Percentiles rank a stretch among this genome's conserved stretches.
Evolutionary conservation across 1,140 invertebrate species (phyloP).

Genomic region (Panagrolaimus sp.): DNA sequence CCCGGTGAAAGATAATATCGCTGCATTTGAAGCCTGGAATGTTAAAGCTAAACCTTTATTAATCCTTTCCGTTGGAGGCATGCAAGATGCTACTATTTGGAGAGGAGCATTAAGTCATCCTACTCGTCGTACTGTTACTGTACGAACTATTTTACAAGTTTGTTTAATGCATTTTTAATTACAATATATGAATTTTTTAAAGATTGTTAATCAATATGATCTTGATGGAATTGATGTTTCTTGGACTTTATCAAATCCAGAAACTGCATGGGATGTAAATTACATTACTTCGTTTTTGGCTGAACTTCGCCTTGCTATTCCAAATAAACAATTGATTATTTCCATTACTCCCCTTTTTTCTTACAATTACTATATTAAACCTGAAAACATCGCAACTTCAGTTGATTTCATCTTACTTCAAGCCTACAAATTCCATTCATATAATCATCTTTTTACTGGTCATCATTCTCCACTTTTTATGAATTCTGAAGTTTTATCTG

Average conservation of each 20-base stretch:
- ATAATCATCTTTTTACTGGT: slow-evolving; percentile 12
- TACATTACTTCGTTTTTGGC: background rate
- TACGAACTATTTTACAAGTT: slow-evolving; percentile 1
- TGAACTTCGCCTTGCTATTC: slow-evolving; percentile 13
- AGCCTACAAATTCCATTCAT: slow-evolving; percentile 18
- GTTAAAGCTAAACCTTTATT: slow-evolving; percentile 18
- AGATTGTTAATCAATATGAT: background rate
- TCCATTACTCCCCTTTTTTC: background rate
- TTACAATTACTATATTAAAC: slow-evolving; percentile 2
- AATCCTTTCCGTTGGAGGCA: slow-evolving; percentile 20
- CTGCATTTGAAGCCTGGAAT: slow-evolving; percentile 12
- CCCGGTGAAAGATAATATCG: background rate
- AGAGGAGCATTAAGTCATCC: background rate
- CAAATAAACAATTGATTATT: slow-evolving; percentile 8
- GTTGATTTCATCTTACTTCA: slow-evolving; percentile 15
- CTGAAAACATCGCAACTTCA: background rate
- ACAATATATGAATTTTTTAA: background rate
- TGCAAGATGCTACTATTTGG: background rate
- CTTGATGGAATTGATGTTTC: slow-evolving; percentile 1
- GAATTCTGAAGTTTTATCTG: background rate
- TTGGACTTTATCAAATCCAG: background rate
- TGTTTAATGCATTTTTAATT: background rate
- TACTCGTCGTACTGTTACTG: background rate
- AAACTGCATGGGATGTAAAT: background rate
- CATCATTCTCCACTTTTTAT: slow-evolving; percentile 24